These are phyloP conservation scores for Jacana jacana DNA, from an alignment of 2,113 vertebrate genomes.

Conservation along the genomic window DNA sequence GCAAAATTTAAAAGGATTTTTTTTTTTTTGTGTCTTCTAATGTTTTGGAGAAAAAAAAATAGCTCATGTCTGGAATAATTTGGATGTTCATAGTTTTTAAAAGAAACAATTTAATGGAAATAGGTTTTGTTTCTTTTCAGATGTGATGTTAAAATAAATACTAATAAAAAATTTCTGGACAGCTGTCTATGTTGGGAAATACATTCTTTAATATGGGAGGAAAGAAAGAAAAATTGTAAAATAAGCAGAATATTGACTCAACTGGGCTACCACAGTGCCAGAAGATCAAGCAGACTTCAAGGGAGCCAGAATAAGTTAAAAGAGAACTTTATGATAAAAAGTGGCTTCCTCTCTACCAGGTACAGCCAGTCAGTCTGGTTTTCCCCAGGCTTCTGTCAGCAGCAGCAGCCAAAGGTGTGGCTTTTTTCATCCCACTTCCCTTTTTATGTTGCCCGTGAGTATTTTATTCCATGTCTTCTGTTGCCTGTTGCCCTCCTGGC, in stretches of 20 bases:
- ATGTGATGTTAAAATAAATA: not conserved
- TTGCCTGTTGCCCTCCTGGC: not conserved
- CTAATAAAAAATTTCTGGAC: not conserved
- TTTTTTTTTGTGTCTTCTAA: not conserved
- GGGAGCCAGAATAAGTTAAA: not conserved
- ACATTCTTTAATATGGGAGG: not conserved
- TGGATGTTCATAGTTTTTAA: not conserved
- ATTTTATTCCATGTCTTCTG: not conserved
- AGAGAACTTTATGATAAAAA: not conserved
- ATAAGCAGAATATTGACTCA: not conserved
- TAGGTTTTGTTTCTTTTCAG: not conserved
- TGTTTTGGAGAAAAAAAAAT: not conserved
- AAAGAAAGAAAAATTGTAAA: not conserved
- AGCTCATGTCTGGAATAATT: not conserved
- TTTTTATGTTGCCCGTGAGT: not conserved
- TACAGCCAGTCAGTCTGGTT: not conserved
- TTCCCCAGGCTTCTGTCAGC: not conserved
- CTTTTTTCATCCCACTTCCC: not conserved
- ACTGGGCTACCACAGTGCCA: not conserved
- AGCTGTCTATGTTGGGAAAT: not conserved
- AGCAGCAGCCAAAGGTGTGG: not conserved
- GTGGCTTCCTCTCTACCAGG: not conserved
- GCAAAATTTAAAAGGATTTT: not conserved
- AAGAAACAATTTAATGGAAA: not conserved
- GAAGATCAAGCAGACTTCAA: not conserved